Percentiles rank a stretch among this genome's conserved stretches.
Conservation (phyloP, 2,797 vertebrate species). For the Ispidina lecontei region DNA sequence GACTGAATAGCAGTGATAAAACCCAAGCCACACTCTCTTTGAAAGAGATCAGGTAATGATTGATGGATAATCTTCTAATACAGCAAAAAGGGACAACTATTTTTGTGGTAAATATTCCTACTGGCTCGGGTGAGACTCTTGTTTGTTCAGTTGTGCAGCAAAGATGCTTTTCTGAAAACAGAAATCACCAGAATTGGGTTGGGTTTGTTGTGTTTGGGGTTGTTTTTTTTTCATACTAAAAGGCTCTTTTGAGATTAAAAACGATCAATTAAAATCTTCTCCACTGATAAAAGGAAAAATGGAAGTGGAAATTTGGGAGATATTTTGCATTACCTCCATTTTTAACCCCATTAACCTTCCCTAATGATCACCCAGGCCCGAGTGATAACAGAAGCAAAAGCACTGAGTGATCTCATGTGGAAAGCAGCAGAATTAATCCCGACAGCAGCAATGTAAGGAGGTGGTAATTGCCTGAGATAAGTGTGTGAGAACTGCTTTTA, state of each 20-base stretch:
- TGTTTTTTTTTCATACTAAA: not conserved
- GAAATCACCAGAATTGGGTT: not conserved
- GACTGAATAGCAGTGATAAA: not conserved
- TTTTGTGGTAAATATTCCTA: not conserved
- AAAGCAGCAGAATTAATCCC: constrained; percentile 40
- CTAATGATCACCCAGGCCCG: not conserved
- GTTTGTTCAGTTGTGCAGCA: not conserved
- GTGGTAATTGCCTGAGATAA: constrained; percentile 5
- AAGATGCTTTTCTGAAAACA: not conserved
- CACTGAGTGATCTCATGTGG: constrained; percentile 1
- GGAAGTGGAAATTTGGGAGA: not conserved
- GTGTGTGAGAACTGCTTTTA: constrained; percentile 15
- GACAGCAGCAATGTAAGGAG: not conserved
- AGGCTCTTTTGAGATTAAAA: not conserved
- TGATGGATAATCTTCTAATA: too few relatives aligned
- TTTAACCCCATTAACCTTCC: constrained; percentile 43
- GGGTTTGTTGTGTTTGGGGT: not conserved
- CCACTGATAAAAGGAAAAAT: not conserved
- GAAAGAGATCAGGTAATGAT: not conserved
- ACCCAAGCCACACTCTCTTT: not conserved
- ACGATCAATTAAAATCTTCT: not conserved
- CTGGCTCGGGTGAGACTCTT: accelerated
- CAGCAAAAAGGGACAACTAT: not conserved
- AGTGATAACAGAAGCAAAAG: not conserved
- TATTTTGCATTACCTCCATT: constrained; percentile 22